Conservation (phyloP, 2,888 invertebrate species). For the Suillia variegata region DNA sequence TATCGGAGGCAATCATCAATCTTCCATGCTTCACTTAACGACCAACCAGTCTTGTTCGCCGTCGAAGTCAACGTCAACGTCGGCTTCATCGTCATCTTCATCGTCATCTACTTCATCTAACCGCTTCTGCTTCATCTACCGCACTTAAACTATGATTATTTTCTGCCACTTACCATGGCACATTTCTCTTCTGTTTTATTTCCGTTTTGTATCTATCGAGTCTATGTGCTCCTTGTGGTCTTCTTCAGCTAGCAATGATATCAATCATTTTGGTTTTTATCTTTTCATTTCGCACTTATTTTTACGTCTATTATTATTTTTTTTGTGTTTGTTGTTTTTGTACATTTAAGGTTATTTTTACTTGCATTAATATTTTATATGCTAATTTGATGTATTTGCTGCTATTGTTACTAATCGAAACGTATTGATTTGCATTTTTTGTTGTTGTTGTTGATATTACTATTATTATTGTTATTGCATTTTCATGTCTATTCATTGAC, state of each 20-base stretch:
- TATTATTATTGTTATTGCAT: too few relatives aligned
- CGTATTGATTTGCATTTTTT: too few relatives aligned
- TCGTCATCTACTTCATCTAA: not conserved
- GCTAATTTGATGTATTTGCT: too few relatives aligned
- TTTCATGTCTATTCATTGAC: not conserved
- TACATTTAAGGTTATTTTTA: too few relatives aligned
- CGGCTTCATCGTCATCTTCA: too few relatives aligned
- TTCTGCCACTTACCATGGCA: not conserved
- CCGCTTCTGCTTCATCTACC: not conserved
- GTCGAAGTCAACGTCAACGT: too few relatives aligned
- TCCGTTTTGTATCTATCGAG: not conserved
- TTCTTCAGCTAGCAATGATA: not conserved
- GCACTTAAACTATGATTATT: not conserved
- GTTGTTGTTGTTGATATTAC: too few relatives aligned
- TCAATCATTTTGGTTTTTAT: constrained; percentile 22
- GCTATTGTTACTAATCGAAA: too few relatives aligned
- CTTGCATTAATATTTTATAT: too few relatives aligned
- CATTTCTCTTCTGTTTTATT: not conserved
- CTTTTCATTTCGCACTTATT: too few relatives aligned
- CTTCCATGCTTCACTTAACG: constrained; percentile 18
- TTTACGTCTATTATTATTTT: constrained; percentile 1
- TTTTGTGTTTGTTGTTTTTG: too few relatives aligned
- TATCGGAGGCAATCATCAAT: constrained; percentile 16
- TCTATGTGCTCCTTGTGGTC: not conserved
- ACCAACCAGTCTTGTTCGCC: too few relatives aligned